A percentile compares a stretch with the other conserved stretches of the same genome.
phyloP scores from a whole-genome alignment of 2,113 vertebrate species.

The Pachyramphus minor region DNA sequence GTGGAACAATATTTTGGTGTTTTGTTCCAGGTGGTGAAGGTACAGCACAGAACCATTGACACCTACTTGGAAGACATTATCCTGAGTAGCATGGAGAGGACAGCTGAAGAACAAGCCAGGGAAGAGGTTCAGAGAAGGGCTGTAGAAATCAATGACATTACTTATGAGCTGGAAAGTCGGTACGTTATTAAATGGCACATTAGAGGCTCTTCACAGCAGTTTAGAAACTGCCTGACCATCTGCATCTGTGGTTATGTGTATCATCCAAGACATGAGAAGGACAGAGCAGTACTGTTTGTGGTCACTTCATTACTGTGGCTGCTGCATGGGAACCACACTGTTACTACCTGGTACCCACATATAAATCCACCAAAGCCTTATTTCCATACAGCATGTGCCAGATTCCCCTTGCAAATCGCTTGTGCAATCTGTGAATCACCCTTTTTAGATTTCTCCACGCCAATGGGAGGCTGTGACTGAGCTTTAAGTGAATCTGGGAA shows the following conservation, averaged over 20 bases:
- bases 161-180: constrained; percentile 85
- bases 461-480: constrained; percentile 9
- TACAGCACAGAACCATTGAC: constrained; percentile 88
- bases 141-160: constrained; percentile 84
- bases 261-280: neutral
- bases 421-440: constrained; percentile 24
- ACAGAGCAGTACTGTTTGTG: neutral
- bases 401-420: constrained; percentile 8
- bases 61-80: constrained; percentile 91
- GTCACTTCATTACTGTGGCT: neutral
- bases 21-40: constrained; percentile 80
- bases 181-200: constrained; percentile 20
- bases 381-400: constrained; percentile 15
- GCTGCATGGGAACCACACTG: neutral
- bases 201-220: neutral
- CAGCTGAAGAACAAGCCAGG: constrained; percentile 86
- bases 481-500: constrained; percentile 31
- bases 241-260: neutral
- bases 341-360: neutral
- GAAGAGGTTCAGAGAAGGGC: constrained; percentile 83
- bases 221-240: neutral
- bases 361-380: neutral
- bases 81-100: constrained; percentile 71
- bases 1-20: neutral
- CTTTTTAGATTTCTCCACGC: neutral